phyloP scores from a whole-genome alignment of 2,888 invertebrate species.

The Therioaphis trifolii region DNA sequence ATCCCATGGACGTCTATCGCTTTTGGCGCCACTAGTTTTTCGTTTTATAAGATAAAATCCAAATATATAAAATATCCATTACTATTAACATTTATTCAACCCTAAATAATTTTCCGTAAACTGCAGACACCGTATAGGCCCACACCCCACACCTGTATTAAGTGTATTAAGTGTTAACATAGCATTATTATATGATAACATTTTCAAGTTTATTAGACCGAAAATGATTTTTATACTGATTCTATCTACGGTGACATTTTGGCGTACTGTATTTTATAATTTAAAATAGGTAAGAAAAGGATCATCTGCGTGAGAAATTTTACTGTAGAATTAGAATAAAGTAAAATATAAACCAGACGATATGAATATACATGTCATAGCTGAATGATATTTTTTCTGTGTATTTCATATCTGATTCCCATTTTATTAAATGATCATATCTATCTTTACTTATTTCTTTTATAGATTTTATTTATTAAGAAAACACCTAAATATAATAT shows the following conservation, averaged over 20 bases:
- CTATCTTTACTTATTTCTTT: too few relatives aligned
- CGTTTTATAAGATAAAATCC: background rate
- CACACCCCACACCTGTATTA: background rate
- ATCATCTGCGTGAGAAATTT: background rate
- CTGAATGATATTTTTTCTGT: too few relatives aligned
- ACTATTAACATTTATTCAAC: background rate
- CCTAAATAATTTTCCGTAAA: background rate
- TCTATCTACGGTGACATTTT: background rate
- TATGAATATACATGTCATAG: too few relatives aligned
- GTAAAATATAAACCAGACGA: too few relatives aligned
- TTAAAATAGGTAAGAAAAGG: background rate
- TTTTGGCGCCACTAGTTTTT: slow-evolving; percentile 3
- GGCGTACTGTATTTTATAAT: background rate
- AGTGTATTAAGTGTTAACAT: background rate
- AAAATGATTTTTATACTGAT: background rate
- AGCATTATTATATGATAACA: background rate
- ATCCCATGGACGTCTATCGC: background rate
- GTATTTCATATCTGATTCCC: too few relatives aligned
- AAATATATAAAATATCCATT: background rate
- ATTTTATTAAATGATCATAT: too few relatives aligned
- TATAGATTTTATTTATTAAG: too few relatives aligned
- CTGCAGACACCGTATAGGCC: background rate
- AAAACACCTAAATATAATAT: too few relatives aligned
- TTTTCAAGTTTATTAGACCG: background rate
- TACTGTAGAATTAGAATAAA: background rate